Conservation (phyloP, 2,888 invertebrate species). For the Sminthurinus aureus region DNA sequence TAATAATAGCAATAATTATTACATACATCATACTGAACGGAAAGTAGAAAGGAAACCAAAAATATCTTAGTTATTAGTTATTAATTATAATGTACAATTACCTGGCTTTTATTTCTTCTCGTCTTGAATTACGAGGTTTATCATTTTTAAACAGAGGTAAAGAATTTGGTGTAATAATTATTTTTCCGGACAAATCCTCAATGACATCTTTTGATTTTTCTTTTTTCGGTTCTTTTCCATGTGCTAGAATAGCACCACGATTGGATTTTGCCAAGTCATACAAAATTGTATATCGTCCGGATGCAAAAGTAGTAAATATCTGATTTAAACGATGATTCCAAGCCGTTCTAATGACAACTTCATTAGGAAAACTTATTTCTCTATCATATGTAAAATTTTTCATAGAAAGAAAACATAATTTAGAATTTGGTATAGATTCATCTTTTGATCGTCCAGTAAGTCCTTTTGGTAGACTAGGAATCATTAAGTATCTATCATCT, state of each 20-base stretch:
- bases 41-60: too few relatives aligned
- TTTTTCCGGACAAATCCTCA: slow-evolving; percentile 87
- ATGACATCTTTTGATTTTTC: slow-evolving; percentile 69
- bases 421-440: slow-evolving; percentile 50
- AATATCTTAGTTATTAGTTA: too few relatives aligned
- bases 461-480: slow-evolving; percentile 56
- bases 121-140: slow-evolving; percentile 70
- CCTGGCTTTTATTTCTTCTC: slow-evolving; percentile 59
- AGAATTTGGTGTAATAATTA: slow-evolving; percentile 96
- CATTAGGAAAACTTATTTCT: slow-evolving; percentile 61
- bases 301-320: slow-evolving; percentile 89
- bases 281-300: slow-evolving; percentile 87
- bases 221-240: slow-evolving; percentile 80
- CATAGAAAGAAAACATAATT: slow-evolving; percentile 51
- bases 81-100: slow-evolving; percentile 19
- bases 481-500: slow-evolving; percentile 72
- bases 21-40: too few relatives aligned
- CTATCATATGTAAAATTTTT: slow-evolving; percentile 50
- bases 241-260: slow-evolving; percentile 90
- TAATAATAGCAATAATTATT: neutral
- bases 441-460: slow-evolving; percentile 49
- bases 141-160: slow-evolving; percentile 94
- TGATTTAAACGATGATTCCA: slow-evolving; percentile 99
- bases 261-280: slow-evolving; percentile 88
- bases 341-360: slow-evolving; percentile 77